A percentile compares a stretch with the other conserved stretches of the same genome.
Evolutionary conservation across 2,888 invertebrate genomes (phyloP).

Genomic region (Mimas tiliae): DNA sequence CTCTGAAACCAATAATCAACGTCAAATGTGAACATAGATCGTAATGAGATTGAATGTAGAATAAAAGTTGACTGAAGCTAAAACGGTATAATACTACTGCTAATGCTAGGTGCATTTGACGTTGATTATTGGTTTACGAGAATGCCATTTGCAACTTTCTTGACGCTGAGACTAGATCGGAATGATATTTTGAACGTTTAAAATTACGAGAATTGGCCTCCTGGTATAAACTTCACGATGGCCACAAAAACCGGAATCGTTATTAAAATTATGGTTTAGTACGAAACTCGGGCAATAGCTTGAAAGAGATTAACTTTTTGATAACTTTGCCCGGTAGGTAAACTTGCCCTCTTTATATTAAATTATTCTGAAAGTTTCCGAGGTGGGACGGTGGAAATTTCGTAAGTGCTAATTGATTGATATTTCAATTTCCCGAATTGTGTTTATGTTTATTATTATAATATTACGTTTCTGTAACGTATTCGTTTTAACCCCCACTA

Average conservation of each 20-base stretch:
- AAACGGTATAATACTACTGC: too few relatives aligned
- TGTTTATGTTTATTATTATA: constrained; percentile 39
- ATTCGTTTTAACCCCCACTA: too few relatives aligned
- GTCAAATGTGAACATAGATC: too few relatives aligned
- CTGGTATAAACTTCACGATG: constrained; percentile 3
- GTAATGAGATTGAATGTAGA: too few relatives aligned
- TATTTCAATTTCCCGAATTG: constrained; percentile 55
- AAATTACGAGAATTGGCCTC: too few relatives aligned
- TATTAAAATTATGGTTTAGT: constrained; percentile 29
- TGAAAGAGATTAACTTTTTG: constrained; percentile 67
- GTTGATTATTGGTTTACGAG: too few relatives aligned
- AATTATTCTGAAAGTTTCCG: constrained; percentile 69
- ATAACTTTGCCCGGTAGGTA: constrained; percentile 64
- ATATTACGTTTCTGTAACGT: constrained; percentile 3
- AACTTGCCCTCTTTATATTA: constrained; percentile 72
- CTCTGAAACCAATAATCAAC: too few relatives aligned
- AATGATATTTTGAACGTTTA: too few relatives aligned
- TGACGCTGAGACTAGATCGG: too few relatives aligned
- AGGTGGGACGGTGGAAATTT: constrained; percentile 55
- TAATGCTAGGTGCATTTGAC: too few relatives aligned
- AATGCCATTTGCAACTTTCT: too few relatives aligned
- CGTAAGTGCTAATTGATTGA: constrained; percentile 69
- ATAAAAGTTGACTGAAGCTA: too few relatives aligned
- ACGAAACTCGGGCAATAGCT: constrained; percentile 50
- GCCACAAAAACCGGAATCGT: constrained; percentile 23